A percentile compares a stretch with the other conserved stretches of the same genome.
phyloP scores from a whole-genome alignment of 1,140 invertebrate species.

The Chelonus insularis region DNA sequence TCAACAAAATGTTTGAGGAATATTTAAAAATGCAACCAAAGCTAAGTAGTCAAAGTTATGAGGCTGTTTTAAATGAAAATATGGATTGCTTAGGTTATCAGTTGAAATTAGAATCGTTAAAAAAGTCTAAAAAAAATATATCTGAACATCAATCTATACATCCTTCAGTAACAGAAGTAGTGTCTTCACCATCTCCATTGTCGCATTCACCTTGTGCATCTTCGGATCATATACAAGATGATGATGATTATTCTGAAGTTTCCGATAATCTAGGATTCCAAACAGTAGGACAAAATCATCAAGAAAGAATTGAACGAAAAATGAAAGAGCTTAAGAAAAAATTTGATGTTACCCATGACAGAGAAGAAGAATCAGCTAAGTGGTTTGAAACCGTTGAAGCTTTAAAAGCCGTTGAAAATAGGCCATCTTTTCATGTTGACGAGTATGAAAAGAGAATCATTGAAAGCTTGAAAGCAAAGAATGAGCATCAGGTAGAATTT shows the following conservation, averaged over 20 bases:
- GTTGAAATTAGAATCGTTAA: not conserved
- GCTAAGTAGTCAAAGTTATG: not conserved
- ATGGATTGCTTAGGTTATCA: conserved; percentile 4
- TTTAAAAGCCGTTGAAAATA: conserved; percentile 6
- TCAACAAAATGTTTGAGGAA: conserved; percentile 3
- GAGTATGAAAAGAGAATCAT: conserved; percentile 21
- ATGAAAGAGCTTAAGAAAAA: conserved; percentile 17
- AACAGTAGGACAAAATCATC: not conserved
- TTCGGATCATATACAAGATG: too few species aligned
- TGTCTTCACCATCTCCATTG: too few species aligned
- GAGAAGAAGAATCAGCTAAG: conserved; percentile 16
- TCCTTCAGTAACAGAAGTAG: not conserved
- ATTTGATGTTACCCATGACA: conserved; percentile 13
- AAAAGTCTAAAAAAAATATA: not conserved
- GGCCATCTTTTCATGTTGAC: conserved; percentile 20
- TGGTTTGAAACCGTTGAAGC: conserved; percentile 20
- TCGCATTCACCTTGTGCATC: too few species aligned
- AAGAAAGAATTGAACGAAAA: conserved; percentile 22
- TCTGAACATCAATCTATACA: not conserved
- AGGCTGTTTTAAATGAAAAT: not conserved
- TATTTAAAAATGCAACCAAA: not conserved
- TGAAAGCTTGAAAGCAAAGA: not conserved
- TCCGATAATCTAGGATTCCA: not conserved
- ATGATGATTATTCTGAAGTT: not conserved
- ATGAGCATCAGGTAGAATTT: conserved; percentile 1